phyloP scores from a whole-genome alignment of 2,888 invertebrate species.

The Opisthograptis luteolata region DNA sequence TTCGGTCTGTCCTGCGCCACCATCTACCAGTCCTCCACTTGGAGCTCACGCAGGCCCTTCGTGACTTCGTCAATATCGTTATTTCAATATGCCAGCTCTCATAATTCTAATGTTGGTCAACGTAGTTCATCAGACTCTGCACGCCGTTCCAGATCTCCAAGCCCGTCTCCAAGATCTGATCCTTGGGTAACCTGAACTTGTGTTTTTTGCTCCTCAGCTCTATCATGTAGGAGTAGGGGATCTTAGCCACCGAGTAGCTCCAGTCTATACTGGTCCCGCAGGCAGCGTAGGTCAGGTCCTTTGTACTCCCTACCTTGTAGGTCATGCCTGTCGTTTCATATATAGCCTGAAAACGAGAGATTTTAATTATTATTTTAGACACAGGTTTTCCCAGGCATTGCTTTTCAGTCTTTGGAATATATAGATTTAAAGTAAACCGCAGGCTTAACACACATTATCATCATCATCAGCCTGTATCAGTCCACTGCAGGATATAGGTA shows the following conservation, averaged over 20 bases:
- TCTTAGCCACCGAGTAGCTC: conserved; percentile 73
- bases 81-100: no score
- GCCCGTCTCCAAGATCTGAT: conserved; percentile 69
- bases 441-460: no score
- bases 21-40: no score
- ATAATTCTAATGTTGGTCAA: conserved; percentile 51
- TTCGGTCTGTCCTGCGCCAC: no score
- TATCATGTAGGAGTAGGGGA: conserved; percentile 76
- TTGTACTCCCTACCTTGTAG: conserved; percentile 75
- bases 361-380: no score
- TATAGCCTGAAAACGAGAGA: conserved; percentile 62
- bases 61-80: no score
- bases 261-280: conserved; percentile 77
- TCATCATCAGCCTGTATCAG: no score
- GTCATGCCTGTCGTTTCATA: conserved; percentile 64
- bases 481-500: no score
- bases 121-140: conserved; percentile 63
- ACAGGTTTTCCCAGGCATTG: no score
- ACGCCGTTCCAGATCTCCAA: conserved; percentile 67
- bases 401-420: no score
- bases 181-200: conserved; percentile 66
- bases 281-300: conserved; percentile 73
- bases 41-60: no score
- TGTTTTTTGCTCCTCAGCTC: conserved; percentile 68
- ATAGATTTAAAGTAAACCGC: no score